Conservation (phyloP, 2,888 invertebrate species). For the Stenoptilia bipunctidactyla region DNA sequence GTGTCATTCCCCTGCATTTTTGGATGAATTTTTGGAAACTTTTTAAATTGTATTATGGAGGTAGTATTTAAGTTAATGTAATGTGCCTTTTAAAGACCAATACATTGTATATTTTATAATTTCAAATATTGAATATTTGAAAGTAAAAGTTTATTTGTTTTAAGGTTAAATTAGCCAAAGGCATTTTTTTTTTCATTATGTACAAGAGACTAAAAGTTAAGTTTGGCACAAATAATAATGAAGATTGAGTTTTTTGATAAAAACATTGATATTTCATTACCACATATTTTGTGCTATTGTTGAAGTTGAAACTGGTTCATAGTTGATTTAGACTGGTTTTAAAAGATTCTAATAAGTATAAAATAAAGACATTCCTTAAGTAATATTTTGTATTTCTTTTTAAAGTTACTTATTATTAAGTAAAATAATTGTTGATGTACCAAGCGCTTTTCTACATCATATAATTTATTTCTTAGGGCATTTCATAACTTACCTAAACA, state of each 20-base stretch:
- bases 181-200: slow-evolving; percentile 2
- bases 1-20: slow-evolving; percentile 46
- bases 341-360: no score
- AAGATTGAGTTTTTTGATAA: slow-evolving; percentile 16
- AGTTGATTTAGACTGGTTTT: no score
- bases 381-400: no score
- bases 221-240: no score
- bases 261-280: slow-evolving; percentile 13
- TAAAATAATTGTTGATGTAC: no score
- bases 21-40: slow-evolving; percentile 41
- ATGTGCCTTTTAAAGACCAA: neutral
- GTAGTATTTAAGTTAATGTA: neutral
- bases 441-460: no score
- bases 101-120: neutral
- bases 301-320: no score
- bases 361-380: no score
- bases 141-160: neutral
- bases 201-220: no score
- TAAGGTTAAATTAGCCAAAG: neutral
- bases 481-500: no score
- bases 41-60: neutral
- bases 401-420: no score
- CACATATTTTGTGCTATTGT: neutral
- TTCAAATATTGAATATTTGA: neutral
- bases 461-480: no score